A percentile compares a stretch with the other conserved stretches of the same genome.
Conservation (phyloP, 2,888 invertebrate species). For the Andrena haemorrhoa region DNA sequence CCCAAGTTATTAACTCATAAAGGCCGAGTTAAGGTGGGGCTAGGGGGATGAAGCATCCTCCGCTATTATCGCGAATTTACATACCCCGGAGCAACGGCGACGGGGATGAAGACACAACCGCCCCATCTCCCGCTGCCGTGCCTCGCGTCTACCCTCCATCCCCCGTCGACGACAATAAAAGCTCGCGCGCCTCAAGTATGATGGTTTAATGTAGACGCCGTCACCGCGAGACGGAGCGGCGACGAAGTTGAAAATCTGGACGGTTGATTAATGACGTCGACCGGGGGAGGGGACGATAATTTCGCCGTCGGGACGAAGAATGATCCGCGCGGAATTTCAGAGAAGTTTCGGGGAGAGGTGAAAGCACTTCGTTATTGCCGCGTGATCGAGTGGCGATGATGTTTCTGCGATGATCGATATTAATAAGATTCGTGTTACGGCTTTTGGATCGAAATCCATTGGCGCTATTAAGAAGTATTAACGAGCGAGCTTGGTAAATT, state of each 20-base stretch:
- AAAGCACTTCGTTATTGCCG: neutral
- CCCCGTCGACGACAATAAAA: constrained; percentile 78
- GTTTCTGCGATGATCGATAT: neutral
- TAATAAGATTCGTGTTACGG: neutral
- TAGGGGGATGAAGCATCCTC: constrained; percentile 76
- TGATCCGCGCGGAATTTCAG: neutral
- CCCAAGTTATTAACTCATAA: constrained; percentile 84
- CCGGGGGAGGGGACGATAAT: constrained; percentile 10
- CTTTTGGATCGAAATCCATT: too few species aligned
- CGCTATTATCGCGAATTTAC: constrained; percentile 84
- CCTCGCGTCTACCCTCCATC: constrained; percentile 49
- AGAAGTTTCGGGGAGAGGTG: neutral
- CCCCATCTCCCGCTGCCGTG: constrained; percentile 31
- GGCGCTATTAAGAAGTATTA: too few species aligned
- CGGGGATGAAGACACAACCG: constrained; percentile 64
- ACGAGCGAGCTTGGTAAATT: too few species aligned
- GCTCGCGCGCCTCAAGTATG: constrained; percentile 79
- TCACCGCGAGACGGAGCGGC: constrained; percentile 8
- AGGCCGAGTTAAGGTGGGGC: constrained; percentile 81
- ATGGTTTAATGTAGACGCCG: constrained; percentile 76
- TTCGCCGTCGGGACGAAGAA: neutral
- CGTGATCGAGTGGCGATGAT: constrained; percentile 8
- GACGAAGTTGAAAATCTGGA: constrained; percentile 23
- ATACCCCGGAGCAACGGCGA: constrained; percentile 75
- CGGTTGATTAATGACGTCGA: constrained; percentile 36